Percentiles rank a stretch among this genome's conserved stretches.
Conservation (phyloP, 2,888 invertebrate species). For the Latheticus oryzae region DNA sequence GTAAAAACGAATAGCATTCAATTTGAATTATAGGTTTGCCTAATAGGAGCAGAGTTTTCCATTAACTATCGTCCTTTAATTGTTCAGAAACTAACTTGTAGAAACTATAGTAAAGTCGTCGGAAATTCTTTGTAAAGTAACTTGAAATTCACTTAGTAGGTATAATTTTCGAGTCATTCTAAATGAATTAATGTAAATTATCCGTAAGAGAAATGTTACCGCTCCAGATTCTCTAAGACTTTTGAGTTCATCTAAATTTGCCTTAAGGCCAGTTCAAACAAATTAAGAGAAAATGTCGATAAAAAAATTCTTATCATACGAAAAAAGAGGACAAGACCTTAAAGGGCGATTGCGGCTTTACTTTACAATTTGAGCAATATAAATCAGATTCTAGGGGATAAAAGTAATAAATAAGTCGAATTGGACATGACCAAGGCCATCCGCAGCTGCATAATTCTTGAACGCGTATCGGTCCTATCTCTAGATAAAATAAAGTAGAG, state of each 20-base stretch:
- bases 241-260: slow-evolving; percentile 23
- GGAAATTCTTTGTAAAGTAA: slow-evolving; percentile 15
- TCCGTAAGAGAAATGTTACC: slow-evolving; percentile 26
- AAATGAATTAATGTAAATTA: slow-evolving; percentile 35
- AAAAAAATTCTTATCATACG: slow-evolving; percentile 12
- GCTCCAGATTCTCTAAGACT: slow-evolving; percentile 30
- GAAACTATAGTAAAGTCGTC: slow-evolving; percentile 5
- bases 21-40: too few relatives aligned
- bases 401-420: slow-evolving; percentile 59
- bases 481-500: slow-evolving; percentile 59
- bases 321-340: slow-evolving; percentile 1
- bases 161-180: slow-evolving; percentile 29
- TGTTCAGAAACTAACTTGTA: background rate
- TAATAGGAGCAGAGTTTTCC: too few relatives aligned
- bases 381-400: slow-evolving; percentile 59
- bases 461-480: slow-evolving; percentile 60
- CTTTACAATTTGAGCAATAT: slow-evolving; percentile 56
- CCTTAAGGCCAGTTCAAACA: slow-evolving; percentile 28
- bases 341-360: slow-evolving; percentile 36
- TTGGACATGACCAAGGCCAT: slow-evolving; percentile 60
- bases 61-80: too few relatives aligned
- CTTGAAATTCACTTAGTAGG: slow-evolving; percentile 28
- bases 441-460: slow-evolving; percentile 59
- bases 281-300: slow-evolving; percentile 20
- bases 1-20: too few relatives aligned